Evolutionary conservation across 2,113 vertebrate species (phyloP).

Genomic region (Cynocephalus volans): DNA sequence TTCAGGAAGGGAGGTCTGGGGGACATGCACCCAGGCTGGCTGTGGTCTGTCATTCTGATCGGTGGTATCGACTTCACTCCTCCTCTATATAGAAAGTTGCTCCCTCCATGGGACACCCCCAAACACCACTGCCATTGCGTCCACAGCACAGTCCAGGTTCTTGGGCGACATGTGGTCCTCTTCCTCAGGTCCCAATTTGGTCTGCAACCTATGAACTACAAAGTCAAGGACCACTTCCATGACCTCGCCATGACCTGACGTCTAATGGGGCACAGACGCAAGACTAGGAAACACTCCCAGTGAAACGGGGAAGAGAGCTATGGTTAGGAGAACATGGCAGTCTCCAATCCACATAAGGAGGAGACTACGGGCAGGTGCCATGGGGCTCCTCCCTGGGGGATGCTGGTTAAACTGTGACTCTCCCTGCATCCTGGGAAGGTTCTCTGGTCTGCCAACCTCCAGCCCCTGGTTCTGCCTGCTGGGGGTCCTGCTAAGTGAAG

Average conservation of each 20-base stretch:
- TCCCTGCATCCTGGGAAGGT: neutral
- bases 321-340: too few species aligned
- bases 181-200: neutral
- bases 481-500: neutral
- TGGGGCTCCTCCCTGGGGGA: neutral
- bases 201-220: neutral
- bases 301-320: too few species aligned
- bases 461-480: neutral
- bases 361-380: fast-evolving
- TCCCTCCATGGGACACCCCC: too few species aligned
- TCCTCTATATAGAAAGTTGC: neutral
- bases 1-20: too few species aligned
- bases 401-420: neutral
- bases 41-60: neutral
- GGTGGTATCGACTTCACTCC: neutral
- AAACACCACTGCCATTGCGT: neutral
- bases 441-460: neutral
- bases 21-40: neutral
- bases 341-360: neutral
- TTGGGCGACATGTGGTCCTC: too few species aligned
- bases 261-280: neutral
- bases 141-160: neutral
- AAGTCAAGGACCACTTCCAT: neutral
- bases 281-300: neutral
- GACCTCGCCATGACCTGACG: neutral